Evolutionary conservation across 2,797 vertebrate species (phyloP).

Genomic region (Rhinella marina): DNA sequence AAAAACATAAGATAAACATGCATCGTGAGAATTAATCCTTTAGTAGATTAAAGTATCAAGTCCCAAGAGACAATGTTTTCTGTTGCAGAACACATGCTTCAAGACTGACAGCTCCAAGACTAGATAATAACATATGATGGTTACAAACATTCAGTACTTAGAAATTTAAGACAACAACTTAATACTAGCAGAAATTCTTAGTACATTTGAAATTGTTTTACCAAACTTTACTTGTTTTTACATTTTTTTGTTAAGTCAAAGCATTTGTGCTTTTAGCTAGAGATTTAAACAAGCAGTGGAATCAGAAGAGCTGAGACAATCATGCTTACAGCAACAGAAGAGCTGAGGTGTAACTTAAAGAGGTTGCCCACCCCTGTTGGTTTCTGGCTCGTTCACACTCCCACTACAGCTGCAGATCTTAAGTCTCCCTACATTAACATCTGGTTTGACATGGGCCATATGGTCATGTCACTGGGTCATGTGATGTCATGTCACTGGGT

Average conservation of each 20-base stretch:
- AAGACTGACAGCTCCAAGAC: conserved; percentile 48
- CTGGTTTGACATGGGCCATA: too few species aligned
- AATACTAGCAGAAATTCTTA: not conserved
- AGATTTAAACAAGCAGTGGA: not conserved
- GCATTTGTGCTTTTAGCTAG: not conserved
- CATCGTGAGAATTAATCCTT: conserved; percentile 15
- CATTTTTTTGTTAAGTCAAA: not conserved
- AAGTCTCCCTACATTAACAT: too few species aligned
- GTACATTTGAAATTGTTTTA: not conserved
- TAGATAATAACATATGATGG: conserved; percentile 34
- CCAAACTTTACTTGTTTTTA: not conserved
- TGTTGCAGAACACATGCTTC: conserved; percentile 4
- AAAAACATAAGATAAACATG: conserved; percentile 31
- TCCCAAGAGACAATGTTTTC: conserved; percentile 36
- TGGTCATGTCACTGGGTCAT: too few species aligned
- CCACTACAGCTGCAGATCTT: too few species aligned
- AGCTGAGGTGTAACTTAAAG: too few species aligned
- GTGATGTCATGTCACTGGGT: too few species aligned
- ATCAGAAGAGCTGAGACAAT: too few species aligned
- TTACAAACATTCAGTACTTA: conserved; percentile 30
- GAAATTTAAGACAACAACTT: conserved; percentile 19
- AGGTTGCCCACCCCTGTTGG: too few species aligned
- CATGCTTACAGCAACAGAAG: too few species aligned
- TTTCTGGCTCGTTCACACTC: too few species aligned
- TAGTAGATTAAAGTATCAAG: conserved; percentile 39